Evolutionary conservation across 2,113 vertebrate genomes (phyloP).

Genomic region (Chitala chitala): DNA sequence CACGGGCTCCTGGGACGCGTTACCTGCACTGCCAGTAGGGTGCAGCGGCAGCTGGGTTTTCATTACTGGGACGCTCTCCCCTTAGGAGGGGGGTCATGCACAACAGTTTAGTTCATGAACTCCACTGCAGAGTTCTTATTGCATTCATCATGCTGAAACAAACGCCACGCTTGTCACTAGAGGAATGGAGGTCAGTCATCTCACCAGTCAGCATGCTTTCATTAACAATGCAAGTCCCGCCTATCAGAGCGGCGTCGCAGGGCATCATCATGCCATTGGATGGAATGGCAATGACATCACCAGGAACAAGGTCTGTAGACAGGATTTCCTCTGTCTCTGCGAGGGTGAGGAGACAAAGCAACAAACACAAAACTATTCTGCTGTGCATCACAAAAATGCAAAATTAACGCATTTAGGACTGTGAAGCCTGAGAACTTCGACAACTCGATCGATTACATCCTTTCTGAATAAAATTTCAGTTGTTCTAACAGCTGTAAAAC

Average conservation of each 20-base stretch:
- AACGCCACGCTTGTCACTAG: not conserved
- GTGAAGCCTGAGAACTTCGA: not conserved
- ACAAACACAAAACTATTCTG: not conserved
- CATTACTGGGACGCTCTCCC: constrained; percentile 39
- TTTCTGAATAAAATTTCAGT: not conserved
- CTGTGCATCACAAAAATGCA: not conserved
- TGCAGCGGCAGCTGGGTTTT: constrained; percentile 36
- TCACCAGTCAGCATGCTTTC: constrained; percentile 45
- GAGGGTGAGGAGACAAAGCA: not conserved
- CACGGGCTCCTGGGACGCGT: not conserved
- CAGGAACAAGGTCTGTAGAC: constrained; percentile 41
- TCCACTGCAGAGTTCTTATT: not conserved
- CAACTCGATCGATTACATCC: not conserved
- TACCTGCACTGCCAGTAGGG: not conserved
- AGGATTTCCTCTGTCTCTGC: constrained; percentile 35
- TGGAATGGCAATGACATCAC: constrained; percentile 37
- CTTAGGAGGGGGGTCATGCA: constrained; percentile 12
- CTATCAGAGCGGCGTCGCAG: constrained; percentile 37
- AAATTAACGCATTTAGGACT: not conserved
- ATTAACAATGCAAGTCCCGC: constrained; percentile 38
- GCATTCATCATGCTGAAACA: not conserved
- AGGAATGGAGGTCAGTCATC: not conserved
- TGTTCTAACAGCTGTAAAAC: not conserved
- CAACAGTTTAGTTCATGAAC: not conserved
- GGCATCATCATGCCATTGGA: constrained; percentile 33